Evolutionary conservation across 92 coral and sea anemone species (phyloP).

Genomic region (Porites rus): DNA sequence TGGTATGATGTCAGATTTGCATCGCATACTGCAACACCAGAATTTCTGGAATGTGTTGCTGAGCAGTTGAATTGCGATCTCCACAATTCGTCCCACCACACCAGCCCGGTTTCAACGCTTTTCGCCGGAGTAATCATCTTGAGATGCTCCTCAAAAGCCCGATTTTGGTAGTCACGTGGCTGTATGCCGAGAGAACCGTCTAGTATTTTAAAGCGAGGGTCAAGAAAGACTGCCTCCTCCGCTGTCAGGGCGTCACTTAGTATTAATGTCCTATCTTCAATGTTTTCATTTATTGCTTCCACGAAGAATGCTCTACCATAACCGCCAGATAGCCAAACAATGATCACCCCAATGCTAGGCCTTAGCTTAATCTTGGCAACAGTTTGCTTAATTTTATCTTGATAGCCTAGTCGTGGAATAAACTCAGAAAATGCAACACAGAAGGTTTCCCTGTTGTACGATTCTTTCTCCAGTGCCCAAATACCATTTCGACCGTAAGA

Average conservation of each 20-base stretch:
- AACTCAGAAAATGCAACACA: slow-evolving; percentile 74
- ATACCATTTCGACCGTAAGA: slow-evolving; percentile 78
- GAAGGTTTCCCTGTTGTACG: slow-evolving; percentile 51
- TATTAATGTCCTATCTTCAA: slow-evolving; percentile 66
- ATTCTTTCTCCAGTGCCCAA: slow-evolving; percentile 69
- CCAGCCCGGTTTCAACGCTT: slow-evolving; percentile 41
- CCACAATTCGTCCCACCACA: slow-evolving; percentile 80
- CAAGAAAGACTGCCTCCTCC: slow-evolving; percentile 44
- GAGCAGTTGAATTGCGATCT: slow-evolving; percentile 59
- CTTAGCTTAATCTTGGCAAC: slow-evolving; percentile 59
- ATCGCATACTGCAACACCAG: slow-evolving; percentile 4
- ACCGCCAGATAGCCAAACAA: slow-evolving; percentile 68
- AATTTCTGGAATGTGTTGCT: not conserved
- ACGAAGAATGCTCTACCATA: slow-evolving; percentile 61
- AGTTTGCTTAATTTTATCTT: slow-evolving; percentile 55
- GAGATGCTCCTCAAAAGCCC: slow-evolving; percentile 49
- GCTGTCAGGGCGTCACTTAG: slow-evolving; percentile 74
- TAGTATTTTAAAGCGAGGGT: slow-evolving; percentile 20
- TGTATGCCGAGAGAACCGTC: slow-evolving; percentile 46
- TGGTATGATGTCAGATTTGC: slow-evolving; percentile 32
- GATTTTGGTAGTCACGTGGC: slow-evolving; percentile 53
- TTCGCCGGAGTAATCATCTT: slow-evolving; percentile 50
- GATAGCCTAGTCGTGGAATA: slow-evolving; percentile 54
- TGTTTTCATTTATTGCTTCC: slow-evolving; percentile 50
- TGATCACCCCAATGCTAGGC: slow-evolving; percentile 58